Base-by-base conservation (phyloP, 2,888 invertebrate species). In the Agonum fuliginosum region DNA sequence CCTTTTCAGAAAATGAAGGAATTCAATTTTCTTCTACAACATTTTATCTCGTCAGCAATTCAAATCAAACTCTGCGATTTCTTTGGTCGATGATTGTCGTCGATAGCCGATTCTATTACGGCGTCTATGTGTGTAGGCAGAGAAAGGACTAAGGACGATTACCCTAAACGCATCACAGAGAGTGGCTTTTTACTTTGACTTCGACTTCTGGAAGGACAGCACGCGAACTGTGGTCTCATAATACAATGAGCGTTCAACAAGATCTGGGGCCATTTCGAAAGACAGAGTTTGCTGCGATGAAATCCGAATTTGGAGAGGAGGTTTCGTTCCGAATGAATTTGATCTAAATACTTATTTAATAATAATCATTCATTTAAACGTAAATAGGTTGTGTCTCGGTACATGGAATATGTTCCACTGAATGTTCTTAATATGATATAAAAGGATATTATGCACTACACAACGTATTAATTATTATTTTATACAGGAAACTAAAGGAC, bases 21-120 rank as follows among this genome's bases (percentile, higher is more conserved):
- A 41, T n/a, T 41, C 41, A 41, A n/a, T 1, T 1, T 14, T 1
- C 3, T n/a, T 41, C 41, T 12, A 41, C 1, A 8, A 3, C 2
- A 20, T 62, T 62, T 62, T 30, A 62, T 34, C 62, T 30, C 34
- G 34, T 62, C 62, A 62, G 62, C 62, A 62, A 62, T 62, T 62
- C 62, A 27, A 62, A 62, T 62, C 27, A 27, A 62, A 62, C 4
- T 5, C 62, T 30, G 8, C 12, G 62, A 30, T 62, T 58, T 34
- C 34, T 62, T 48, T 17, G 5, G 8, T 17, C 1, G 48, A 17
- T 20, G 48, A 17, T 48, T 62, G 30, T 34, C 37, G 30, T 62
- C 37, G 19, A 34, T 30, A 12, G 62, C 34, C 62, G 62, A 62
- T 62, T 62, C 62, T 34, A 62, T 62, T 62, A 62, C 37, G 3